Evolutionary conservation across 2,888 invertebrate species (phyloP).

Genomic region (Pyralis farinalis): DNA sequence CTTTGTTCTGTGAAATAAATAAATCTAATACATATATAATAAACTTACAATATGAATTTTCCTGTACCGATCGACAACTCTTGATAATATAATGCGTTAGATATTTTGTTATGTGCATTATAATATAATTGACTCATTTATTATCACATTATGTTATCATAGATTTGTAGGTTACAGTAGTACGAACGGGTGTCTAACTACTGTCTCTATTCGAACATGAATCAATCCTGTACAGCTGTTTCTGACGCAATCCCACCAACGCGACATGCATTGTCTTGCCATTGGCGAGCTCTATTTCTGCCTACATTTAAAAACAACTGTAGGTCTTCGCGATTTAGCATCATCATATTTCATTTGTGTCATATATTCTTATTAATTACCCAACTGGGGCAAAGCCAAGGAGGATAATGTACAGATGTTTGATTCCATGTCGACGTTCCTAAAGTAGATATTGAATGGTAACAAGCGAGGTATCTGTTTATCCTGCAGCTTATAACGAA

Average conservation of each 20-base stretch:
- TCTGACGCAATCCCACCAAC: constrained; percentile 26
- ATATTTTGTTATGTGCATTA: constrained; percentile 6
- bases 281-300: constrained; percentile 53
- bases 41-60: no score
- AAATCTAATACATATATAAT: no score
- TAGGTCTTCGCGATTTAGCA: constrained; percentile 32
- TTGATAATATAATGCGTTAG: constrained; percentile 23
- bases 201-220: constrained; percentile 24
- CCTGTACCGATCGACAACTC: constrained; percentile 14
- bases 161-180: constrained; percentile 1
- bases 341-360: constrained; percentile 7
- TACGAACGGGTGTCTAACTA: constrained; percentile 3
- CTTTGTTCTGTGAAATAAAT: no score
- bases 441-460: no score
- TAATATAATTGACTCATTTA: constrained; percentile 4
- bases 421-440: no score
- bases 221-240: constrained; percentile 70
- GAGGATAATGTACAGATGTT: no score
- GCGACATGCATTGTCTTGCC: constrained; percentile 54
- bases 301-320: constrained; percentile 52
- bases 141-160: no score
- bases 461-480: no score
- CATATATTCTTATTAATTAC: neutral
- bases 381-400: no score
- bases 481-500: no score